phyloP scores from a whole-genome alignment of 1,140 invertebrate species.

The Leptopilina clavipes region DNA sequence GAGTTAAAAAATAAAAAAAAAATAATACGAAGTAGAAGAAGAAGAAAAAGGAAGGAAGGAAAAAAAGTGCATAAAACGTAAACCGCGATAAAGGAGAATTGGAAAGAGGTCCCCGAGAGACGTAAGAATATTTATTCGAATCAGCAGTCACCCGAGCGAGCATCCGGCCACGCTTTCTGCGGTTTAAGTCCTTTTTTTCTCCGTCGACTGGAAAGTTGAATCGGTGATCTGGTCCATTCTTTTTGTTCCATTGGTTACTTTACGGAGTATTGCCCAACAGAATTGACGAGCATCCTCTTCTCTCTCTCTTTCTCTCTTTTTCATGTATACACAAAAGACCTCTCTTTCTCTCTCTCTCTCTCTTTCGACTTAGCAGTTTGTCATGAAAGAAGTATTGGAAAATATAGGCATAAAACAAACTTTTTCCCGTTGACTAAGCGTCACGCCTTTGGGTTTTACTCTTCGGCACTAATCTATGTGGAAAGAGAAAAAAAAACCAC shows the following conservation, averaged over 20 bases:
- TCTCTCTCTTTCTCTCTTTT: no score
- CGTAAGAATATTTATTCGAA: constrained; percentile 53
- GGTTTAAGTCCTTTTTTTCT: constrained; percentile 58
- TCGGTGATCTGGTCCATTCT: constrained; percentile 25
- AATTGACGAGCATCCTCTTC: constrained; percentile 19
- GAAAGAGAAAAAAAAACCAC: not conserved
- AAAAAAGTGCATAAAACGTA: not conserved
- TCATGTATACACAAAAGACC: no score
- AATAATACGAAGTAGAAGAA: no score
- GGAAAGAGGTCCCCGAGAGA: not conserved
- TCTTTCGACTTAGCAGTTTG: not conserved
- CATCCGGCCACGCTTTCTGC: constrained; percentile 69
- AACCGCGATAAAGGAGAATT: constrained; percentile 5
- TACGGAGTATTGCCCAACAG: constrained; percentile 13
- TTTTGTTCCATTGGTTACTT: constrained; percentile 20
- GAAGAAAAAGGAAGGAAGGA: no score
- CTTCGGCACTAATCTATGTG: constrained; percentile 5
- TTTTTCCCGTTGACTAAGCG: constrained; percentile 14
- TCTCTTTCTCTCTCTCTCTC: constrained; percentile 4
- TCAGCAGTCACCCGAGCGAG: constrained; percentile 59
- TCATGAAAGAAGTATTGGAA: not conserved
- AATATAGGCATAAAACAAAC: constrained; percentile 20
- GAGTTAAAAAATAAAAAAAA: not conserved
- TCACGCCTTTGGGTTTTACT: constrained; percentile 38
- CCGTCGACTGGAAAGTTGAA: constrained; percentile 52